A percentile compares a stretch with the other conserved stretches of the same genome.
Conservation (phyloP, 23 tunicate species). For the Aplidium turbinatum region DNA sequence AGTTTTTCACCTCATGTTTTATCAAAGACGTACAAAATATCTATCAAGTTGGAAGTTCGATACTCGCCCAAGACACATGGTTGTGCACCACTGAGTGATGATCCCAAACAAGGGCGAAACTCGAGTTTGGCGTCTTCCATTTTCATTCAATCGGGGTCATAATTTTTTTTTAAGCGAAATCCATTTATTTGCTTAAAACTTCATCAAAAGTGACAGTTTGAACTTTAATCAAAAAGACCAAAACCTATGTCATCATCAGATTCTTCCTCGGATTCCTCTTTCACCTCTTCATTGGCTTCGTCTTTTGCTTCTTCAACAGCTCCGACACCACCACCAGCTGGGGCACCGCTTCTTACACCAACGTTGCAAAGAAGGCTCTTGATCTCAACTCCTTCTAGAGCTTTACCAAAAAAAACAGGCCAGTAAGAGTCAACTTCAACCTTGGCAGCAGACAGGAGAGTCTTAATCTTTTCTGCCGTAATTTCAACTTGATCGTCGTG, state of each 20-base stretch:
- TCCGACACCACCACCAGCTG: constrained; percentile 66
- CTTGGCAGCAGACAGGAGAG: constrained; percentile 76
- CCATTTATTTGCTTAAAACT: too few relatives aligned
- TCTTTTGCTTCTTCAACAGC: constrained; percentile 68
- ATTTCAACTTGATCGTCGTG: constrained; percentile 89
- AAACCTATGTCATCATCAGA: constrained; percentile 95
- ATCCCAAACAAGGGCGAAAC: too few relatives aligned
- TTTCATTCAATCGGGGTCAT: too few relatives aligned
- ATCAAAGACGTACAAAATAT: too few relatives aligned
- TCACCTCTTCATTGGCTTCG: constrained; percentile 67
- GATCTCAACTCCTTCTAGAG: constrained; percentile 82
- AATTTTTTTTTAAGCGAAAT: too few relatives aligned
- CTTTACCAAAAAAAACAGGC: constrained; percentile 92
- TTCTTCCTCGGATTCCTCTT: constrained; percentile 95
- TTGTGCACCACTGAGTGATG: too few relatives aligned
- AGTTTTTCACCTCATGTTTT: too few relatives aligned
- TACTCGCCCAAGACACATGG: too few relatives aligned
- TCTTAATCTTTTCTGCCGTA: constrained; percentile 72
- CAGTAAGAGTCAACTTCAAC: constrained; percentile 81
- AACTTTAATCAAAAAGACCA: constrained; percentile 61
- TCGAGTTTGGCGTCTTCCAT: too few relatives aligned
- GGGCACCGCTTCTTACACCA: constrained; percentile 69
- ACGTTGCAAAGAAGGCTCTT: constrained; percentile 78
- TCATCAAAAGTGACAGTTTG: neutral
- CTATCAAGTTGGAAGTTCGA: too few relatives aligned